Conservation (phyloP, 1,140 invertebrate genomes). For the Halotydeus destructor region DNA sequence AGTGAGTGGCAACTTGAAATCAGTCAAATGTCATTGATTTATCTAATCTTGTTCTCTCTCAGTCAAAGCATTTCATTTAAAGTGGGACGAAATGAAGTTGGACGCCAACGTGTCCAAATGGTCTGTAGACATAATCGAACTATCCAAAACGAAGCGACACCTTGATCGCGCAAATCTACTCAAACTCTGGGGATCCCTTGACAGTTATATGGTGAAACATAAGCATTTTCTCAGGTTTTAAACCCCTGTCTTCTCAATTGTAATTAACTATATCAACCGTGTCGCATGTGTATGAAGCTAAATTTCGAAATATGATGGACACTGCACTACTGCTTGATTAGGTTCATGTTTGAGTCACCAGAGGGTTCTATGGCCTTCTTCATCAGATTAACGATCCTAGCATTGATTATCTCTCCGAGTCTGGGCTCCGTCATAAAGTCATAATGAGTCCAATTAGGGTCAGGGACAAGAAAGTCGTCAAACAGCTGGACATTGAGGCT, state of each 20-base stretch:
- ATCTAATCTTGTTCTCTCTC: conserved; percentile 21
- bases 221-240: conserved; percentile 8
- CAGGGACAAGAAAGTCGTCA: too few species aligned
- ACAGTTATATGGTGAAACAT: conserved; percentile 44
- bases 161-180: conserved; percentile 84
- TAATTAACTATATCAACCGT: conserved; percentile 11
- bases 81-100: conserved; percentile 82
- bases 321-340: too few species aligned
- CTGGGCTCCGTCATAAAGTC: too few species aligned
- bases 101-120: conserved; percentile 85
- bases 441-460: too few species aligned
- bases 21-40: conserved; percentile 4
- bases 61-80: conserved; percentile 94
- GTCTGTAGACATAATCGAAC: conserved; percentile 77
- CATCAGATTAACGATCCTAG: too few species aligned
- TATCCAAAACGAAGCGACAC: conserved; percentile 81
- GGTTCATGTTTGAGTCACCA: too few species aligned
- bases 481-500: too few species aligned
- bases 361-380: too few species aligned
- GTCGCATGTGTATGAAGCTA: too few species aligned
- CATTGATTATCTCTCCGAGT: too few species aligned
- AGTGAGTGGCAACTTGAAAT: conserved; percentile 35
- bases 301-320: too few species aligned
- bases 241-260: conserved; percentile 1
- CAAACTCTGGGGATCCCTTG: conserved; percentile 88